Evolutionary conservation across 2,888 invertebrate genomes (phyloP), one percentile per base, ranked within the genome.

Genomic region (Torymus tubicola): DNA sequence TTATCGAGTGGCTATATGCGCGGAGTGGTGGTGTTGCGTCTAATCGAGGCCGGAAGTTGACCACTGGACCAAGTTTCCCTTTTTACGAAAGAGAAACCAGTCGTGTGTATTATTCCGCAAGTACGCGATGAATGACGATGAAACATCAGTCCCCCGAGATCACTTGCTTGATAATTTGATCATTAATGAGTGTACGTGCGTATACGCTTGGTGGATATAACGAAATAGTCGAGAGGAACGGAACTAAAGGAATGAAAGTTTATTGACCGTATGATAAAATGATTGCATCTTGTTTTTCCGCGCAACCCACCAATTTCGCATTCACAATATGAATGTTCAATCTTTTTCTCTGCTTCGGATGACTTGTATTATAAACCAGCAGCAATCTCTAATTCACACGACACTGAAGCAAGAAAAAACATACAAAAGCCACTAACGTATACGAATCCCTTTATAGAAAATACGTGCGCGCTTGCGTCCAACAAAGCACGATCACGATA

Each of bases 51-150:
- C 69, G 79, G 79, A 80, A 69, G 79, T 75, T n/a, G 74, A 82
- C 78, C 80, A 78, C 83, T 86, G 85, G 85, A 86, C 84, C 86
- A 86, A 85, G 85, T 84, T 85, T 86, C 85, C 85, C 84, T 77
- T 80, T 82, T 80, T 85, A 86, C 86, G 87, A 87, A 86, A 75
- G 75, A 79, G 83, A 75, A 78, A 8, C 42, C 8, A 42, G 42
- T 42, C 8, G 42, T 42, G 42, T 42, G 10, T 42, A 8, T 8
- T 42, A 42, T 42, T 42, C 42, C 8, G 42, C 31, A 2, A 21
- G 21, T 21, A 21, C 21, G 21, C 21, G 21, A 21, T 21, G 21
- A 42, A 42, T 42, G 42, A 42, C 58, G 74, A 79, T 42, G 64
- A 18, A 21, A 42, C 60, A 64, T 2, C 21, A 70, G 70, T 80